phyloP scores from a whole-genome alignment of 2,888 invertebrate genomes.

The Cotesia congregata region DNA sequence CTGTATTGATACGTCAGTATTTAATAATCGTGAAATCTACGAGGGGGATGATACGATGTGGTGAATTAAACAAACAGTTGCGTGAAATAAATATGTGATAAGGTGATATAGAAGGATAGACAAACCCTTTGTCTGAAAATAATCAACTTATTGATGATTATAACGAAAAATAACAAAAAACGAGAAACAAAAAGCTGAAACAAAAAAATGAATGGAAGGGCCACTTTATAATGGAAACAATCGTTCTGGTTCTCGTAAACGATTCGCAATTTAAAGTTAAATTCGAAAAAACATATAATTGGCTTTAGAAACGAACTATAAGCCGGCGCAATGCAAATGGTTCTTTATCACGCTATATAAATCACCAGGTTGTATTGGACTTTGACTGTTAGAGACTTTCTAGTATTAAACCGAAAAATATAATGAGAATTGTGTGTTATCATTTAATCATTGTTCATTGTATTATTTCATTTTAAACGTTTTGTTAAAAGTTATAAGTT shows the following conservation, averaged over 20 bases:
- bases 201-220: slow-evolving; percentile 35
- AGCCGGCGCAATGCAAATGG: slow-evolving; percentile 52
- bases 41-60: not conserved
- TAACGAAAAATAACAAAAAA: not conserved
- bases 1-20: not conserved
- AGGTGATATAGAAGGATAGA: slow-evolving; percentile 31
- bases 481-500: not conserved
- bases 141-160: slow-evolving; percentile 26
- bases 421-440: slow-evolving; percentile 1
- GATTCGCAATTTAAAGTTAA: slow-evolving; percentile 64
- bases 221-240: slow-evolving; percentile 37
- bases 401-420: slow-evolving; percentile 1
- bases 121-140: slow-evolving; percentile 2
- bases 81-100: not conserved
- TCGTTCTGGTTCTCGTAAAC: slow-evolving; percentile 46
- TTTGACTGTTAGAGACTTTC: slow-evolving; percentile 25
- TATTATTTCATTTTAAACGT: not conserved
- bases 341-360: slow-evolving; percentile 60
- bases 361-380: slow-evolving; percentile 25
- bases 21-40: not conserved
- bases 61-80: not conserved
- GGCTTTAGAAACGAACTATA: slow-evolving; percentile 50
- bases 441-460: not conserved
- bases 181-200: slow-evolving; percentile 3
- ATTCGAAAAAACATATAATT: slow-evolving; percentile 66